These are phyloP conservation scores for Esox lucius DNA, from an alignment of 2,797 vertebrate species.

Conservation along the genomic window DNA sequence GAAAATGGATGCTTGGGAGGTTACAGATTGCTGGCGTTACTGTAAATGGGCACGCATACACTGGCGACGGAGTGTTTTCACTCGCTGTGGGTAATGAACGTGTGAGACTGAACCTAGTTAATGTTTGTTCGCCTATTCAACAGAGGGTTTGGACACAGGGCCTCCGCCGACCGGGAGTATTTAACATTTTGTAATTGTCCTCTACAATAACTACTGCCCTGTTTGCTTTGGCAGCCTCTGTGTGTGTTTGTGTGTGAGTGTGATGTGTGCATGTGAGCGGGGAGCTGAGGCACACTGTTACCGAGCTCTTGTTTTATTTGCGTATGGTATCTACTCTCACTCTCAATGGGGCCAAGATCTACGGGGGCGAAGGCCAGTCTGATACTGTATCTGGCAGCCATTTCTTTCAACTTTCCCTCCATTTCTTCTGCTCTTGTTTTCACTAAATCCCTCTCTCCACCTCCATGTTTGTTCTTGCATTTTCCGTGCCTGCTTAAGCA, in stretches of 20 bases:
- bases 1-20: constrained; percentile 66
- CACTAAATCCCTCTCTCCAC: background rate
- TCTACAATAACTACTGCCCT: constrained; percentile 62
- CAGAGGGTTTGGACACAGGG: constrained; percentile 46
- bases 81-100: constrained; percentile 27
- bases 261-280: too few relatives aligned
- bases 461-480: background rate
- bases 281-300: too few relatives aligned
- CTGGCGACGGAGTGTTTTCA: constrained; percentile 27
- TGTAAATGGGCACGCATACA: constrained; percentile 35
- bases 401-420: too few relatives aligned
- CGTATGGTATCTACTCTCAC: too few relatives aligned
- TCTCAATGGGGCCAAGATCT: too few relatives aligned
- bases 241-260: too few relatives aligned
- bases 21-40: constrained; percentile 48
- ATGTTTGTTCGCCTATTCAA: constrained; percentile 57
- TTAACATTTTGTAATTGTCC: constrained; percentile 63
- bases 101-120: constrained; percentile 37
- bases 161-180: constrained; percentile 40
- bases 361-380: too few relatives aligned
- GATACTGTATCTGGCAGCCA: too few relatives aligned
- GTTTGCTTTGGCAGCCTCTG: constrained; percentile 41
- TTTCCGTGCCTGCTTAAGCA: too few relatives aligned
- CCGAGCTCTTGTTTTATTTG: too few relatives aligned
- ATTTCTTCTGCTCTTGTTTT: too few relatives aligned